A percentile compares a stretch with the other conserved stretches of the same genome.
Evolutionary conservation across 2,113 vertebrate species (phyloP).

Genomic region (Gila orcuttii): DNA sequence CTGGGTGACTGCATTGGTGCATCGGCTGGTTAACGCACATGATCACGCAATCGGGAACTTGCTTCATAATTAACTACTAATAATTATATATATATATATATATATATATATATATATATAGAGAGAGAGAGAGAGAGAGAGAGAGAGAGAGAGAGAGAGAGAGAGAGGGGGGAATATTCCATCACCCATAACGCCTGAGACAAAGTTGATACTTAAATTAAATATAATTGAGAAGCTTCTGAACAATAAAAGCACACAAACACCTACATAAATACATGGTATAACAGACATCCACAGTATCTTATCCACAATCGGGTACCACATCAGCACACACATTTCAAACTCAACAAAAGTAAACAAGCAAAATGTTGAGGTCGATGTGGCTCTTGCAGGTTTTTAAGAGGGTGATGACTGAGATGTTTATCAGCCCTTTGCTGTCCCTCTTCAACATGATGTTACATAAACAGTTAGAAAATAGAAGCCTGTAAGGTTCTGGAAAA

Average conservation of each 20-base stretch:
- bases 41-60: not conserved
- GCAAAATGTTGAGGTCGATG: conserved; percentile 14
- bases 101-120: too few species aligned
- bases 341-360: not conserved
- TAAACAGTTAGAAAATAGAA: conserved; percentile 56
- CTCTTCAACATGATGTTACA: conserved; percentile 56
- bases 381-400: conserved; percentile 48
- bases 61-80: too few species aligned
- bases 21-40: conserved; percentile 7
- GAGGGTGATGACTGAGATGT: conserved; percentile 61
- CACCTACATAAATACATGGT: not conserved
- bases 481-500: conserved; percentile 38
- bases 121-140: too few species aligned
- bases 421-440: conserved; percentile 58
- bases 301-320: not conserved
- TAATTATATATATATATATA: too few species aligned
- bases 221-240: not conserved
- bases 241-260: not conserved
- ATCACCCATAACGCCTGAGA: too few species aligned
- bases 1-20: conserved; percentile 58
- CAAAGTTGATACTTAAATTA: too few species aligned
- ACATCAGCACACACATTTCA: not conserved
- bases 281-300: conserved; percentile 2
- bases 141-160: too few species aligned
- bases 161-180: too few species aligned